phyloP scores from a whole-genome alignment of 1,140 invertebrate species.

The Drosophila auraria region DNA sequence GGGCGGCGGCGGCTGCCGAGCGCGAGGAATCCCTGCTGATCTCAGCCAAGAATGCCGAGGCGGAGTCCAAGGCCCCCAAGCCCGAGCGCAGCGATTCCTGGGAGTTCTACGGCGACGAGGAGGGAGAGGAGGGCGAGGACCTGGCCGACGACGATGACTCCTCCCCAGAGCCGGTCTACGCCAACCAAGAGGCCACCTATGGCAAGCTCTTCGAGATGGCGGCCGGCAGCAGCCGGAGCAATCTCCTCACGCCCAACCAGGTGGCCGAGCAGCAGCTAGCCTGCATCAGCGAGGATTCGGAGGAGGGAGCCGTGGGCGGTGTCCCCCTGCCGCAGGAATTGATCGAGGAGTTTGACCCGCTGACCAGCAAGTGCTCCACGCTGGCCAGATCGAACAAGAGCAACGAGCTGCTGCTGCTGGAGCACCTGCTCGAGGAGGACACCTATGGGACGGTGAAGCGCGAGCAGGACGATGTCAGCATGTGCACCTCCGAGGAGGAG shows the following conservation, averaged over 20 bases:
- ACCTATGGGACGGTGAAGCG: conserved; percentile 75
- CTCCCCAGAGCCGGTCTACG: conserved; percentile 77
- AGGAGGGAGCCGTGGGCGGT: conserved; percentile 72
- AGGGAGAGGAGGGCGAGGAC: conserved; percentile 2
- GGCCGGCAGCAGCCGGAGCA: conserved; percentile 44
- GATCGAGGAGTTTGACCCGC: conserved; percentile 83
- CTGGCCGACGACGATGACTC: conserved; percentile 15
- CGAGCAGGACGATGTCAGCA: conserved; percentile 77
- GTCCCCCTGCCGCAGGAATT: conserved; percentile 54
- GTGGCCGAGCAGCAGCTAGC: conserved; percentile 27
- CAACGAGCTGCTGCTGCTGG: conserved; percentile 79
- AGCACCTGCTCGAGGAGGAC: conserved; percentile 81
- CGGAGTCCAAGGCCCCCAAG: conserved; percentile 61
- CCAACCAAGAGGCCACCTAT: conserved; percentile 80
- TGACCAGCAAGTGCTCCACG: conserved; percentile 62
- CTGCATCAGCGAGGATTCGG: conserved; percentile 63
- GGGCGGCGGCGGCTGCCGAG: conserved; percentile 42
- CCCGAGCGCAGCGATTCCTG: conserved; percentile 81
- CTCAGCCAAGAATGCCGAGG: conserved; percentile 53
- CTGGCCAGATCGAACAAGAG: conserved; percentile 72
- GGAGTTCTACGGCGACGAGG: conserved; percentile 68
- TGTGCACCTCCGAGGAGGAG: conserved; percentile 79
- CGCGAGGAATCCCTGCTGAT: conserved; percentile 67
- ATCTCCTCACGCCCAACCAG: conserved; percentile 53
- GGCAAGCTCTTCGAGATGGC: conserved; percentile 81